Conservation (phyloP, 2,888 invertebrate genomes). For the Coronaproctus castanopsis region DNA sequence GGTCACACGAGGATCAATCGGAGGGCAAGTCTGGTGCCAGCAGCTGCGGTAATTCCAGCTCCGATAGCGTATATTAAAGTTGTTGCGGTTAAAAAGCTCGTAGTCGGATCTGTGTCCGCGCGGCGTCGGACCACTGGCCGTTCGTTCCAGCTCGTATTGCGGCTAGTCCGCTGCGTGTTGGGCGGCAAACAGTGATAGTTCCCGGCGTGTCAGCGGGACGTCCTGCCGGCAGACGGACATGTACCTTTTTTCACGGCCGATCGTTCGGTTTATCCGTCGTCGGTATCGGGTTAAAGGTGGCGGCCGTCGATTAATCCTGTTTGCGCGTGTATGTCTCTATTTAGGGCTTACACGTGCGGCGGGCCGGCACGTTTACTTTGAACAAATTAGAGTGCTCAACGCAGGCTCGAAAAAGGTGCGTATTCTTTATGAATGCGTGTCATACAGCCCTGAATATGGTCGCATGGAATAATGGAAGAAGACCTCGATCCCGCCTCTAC, state of each 20-base stretch:
- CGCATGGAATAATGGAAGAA: slow-evolving; percentile 46
- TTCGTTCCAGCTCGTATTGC: slow-evolving; percentile 13
- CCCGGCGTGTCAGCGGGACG: slow-evolving; percentile 16
- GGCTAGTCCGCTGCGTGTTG: slow-evolving; percentile 5
- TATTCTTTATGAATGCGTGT: slow-evolving; percentile 1
- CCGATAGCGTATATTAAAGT: slow-evolving; percentile 47
- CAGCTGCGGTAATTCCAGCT: slow-evolving; percentile 53
- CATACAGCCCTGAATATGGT: slow-evolving; percentile 27
- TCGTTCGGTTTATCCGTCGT: neutral
- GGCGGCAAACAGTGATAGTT: slow-evolving; percentile 10
- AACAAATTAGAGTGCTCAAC: slow-evolving; percentile 45
- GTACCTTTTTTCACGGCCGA: slow-evolving; percentile 2
- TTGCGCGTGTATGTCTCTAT: slow-evolving; percentile 24
- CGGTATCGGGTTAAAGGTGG: neutral
- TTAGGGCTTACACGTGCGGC: slow-evolving; percentile 27
- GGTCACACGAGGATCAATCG: slow-evolving; percentile 37
- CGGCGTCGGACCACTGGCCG: slow-evolving; percentile 31
- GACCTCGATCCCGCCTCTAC: slow-evolving; percentile 41
- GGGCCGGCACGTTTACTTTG: slow-evolving; percentile 39
- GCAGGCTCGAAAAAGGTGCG: slow-evolving; percentile 29
- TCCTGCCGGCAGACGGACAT: slow-evolving; percentile 19
- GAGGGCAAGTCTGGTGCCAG: slow-evolving; percentile 49
- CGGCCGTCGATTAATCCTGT: slow-evolving; percentile 24
- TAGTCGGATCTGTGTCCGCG: slow-evolving; percentile 32
- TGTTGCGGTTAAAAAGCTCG: slow-evolving; percentile 45